These are phyloP conservation scores for Lepidurus apus DNA, from an alignment of 1,140 invertebrate genomes.

Conservation along the genomic window DNA sequence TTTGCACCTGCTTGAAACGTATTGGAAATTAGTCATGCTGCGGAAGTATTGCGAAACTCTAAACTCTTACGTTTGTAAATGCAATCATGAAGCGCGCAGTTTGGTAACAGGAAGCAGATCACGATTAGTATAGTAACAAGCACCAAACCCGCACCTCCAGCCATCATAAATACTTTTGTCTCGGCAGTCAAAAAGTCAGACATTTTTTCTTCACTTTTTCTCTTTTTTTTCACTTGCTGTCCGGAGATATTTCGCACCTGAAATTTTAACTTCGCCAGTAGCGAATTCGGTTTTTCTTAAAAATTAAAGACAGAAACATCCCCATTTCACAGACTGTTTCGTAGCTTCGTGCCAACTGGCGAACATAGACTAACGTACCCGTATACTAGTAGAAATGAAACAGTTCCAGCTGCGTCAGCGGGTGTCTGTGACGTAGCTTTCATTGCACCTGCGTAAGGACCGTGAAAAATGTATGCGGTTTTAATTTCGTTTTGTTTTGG, in stretches of 20 bases:
- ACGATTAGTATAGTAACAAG: not conserved
- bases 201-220: not conserved
- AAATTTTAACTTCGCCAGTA: not conserved
- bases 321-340: not conserved
- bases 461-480: not conserved
- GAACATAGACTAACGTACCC: not conserved
- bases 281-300: not conserved
- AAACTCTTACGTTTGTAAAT: not conserved
- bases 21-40: not conserved
- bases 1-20: not conserved
- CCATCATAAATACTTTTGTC: not conserved
- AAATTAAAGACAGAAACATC: not conserved
- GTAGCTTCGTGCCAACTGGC: not conserved
- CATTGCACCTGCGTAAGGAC: not conserved
- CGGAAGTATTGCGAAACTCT: not conserved
- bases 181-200: not conserved
- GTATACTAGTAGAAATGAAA: not conserved
- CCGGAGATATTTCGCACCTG: not conserved
- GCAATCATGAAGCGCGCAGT: not conserved
- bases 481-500: not conserved
- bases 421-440: not conserved
- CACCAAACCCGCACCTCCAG: not conserved
- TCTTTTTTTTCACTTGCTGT: not conserved
- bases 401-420: not conserved
- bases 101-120: not conserved